phyloP scores from a whole-genome alignment of 2,113 vertebrate genomes.

The Bubo scandiacus region DNA sequence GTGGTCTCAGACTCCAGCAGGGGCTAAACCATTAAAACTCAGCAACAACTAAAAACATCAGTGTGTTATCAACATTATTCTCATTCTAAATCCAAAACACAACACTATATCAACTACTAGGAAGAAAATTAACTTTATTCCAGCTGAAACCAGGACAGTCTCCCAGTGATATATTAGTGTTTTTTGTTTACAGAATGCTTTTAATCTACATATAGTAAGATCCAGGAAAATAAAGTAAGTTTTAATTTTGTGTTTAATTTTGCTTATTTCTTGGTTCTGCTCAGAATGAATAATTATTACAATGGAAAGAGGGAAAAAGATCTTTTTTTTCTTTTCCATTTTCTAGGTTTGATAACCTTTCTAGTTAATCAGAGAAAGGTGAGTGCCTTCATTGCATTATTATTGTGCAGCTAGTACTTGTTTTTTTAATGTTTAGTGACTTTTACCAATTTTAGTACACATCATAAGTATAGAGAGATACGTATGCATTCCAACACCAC shows the following conservation, averaged over 20 bases:
- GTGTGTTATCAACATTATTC: too few species aligned
- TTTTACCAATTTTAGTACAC: not conserved
- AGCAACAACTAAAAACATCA: too few species aligned
- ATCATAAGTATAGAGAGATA: not conserved
- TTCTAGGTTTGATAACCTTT: constrained; percentile 45
- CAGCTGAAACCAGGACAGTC: too few species aligned
- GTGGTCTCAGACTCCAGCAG: too few species aligned
- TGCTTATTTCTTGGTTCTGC: constrained; percentile 28
- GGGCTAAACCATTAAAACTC: too few species aligned
- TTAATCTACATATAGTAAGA: not conserved
- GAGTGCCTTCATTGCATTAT: constrained; percentile 17
- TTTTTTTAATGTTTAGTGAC: not conserved
- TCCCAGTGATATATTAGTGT: constrained; percentile 35
- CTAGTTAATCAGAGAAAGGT: constrained; percentile 4
- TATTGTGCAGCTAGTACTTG: not conserved
- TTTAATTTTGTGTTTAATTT: constrained; percentile 28
- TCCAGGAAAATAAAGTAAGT: constrained; percentile 16
- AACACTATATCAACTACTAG: too few species aligned
- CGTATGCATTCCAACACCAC: not conserved
- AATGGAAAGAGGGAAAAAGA: not conserved
- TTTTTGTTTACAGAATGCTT: constrained; percentile 48
- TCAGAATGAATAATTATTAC: constrained; percentile 51
- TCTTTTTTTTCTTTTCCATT: constrained; percentile 39
- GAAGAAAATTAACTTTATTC: too few species aligned
- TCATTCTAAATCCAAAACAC: too few species aligned